Evolutionary conservation across 2,888 invertebrate genomes (phyloP), one percentile per base, ranked within the genome.

Genomic region (Dyspetes luteomarginatus): DNA sequence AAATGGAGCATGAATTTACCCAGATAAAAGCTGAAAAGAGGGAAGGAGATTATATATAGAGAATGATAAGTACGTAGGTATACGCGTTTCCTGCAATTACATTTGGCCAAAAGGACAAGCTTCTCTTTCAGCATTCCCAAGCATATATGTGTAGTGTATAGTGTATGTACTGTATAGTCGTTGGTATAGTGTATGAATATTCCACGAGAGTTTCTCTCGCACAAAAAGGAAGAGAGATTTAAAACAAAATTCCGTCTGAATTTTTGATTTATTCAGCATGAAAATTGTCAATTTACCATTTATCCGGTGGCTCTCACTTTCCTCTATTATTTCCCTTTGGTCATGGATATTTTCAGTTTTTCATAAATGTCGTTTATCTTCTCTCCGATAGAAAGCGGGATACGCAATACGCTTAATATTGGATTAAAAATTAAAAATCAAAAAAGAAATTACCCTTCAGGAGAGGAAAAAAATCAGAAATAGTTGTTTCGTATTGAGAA

Each of bases 1-100:
- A 75, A 79, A 79, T 79, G 74, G 71, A 58, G 41, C 64, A 65
- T 65, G 43, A 64, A 71, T 79, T 75, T 75, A 30, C 36, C 45
- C 36, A 30, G 58, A 12, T 7, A 52, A 65, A 12, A 55, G 55
- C n/a, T 9, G 41, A 67, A 60, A 52, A 17, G 60, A 55, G 41
- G 28, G 52, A n/a, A 12, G 19, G n/a, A 52, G n/a, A 52, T 28
- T 17, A 48, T n/a, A 4, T 17, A 17, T 17, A 30, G 4, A 24
- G 36, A 60, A n/a, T 45, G 58, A 48, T n/a, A 7, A 52, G 12
- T n/a, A 58, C 52, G 36, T 26, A 58, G 43, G 36, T 28, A 17
- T 48, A 26, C 45, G 71, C 45, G 43, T 17, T 43, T 50, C 12
- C 36, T 50, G 43, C 43, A 71, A 75, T 75, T 60, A 56, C 26